These are phyloP conservation scores for Spheniscus humboldti DNA, from an alignment of 2,797 vertebrate genomes.

Conservation along the genomic window DNA sequence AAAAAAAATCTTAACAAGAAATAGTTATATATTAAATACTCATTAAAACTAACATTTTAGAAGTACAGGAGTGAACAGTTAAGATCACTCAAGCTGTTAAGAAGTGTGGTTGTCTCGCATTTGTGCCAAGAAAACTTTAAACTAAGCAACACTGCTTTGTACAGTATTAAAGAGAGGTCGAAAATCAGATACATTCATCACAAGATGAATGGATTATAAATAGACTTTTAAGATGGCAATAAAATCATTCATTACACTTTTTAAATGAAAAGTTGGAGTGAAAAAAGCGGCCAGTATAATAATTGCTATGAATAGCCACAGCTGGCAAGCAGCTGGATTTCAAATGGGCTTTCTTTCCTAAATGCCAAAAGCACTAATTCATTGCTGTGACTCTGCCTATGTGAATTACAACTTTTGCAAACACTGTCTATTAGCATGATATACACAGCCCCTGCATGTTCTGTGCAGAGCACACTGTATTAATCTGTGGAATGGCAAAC, in stretches of 20 bases:
- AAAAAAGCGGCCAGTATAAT: slow-evolving; percentile 11
- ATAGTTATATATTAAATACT: not conserved
- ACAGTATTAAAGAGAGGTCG: not conserved
- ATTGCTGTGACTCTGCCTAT: not conserved
- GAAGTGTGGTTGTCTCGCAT: not conserved
- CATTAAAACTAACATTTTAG: not conserved
- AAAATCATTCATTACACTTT: slow-evolving; percentile 47
- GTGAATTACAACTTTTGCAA: slow-evolving; percentile 42
- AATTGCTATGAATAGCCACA: slow-evolving; percentile 46
- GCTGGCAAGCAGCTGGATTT: slow-evolving; percentile 62
- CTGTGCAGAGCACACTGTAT: not conserved
- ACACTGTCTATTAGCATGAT: slow-evolving; percentile 31
- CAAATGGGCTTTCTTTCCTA: slow-evolving; percentile 22
- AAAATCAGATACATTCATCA: slow-evolving; percentile 25
- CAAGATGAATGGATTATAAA: slow-evolving; percentile 46
- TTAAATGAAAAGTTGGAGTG: slow-evolving; percentile 15
- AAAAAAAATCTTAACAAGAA: not conserved
- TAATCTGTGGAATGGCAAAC: not conserved
- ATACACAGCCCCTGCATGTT: not conserved
- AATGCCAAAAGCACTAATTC: slow-evolving; percentile 44
- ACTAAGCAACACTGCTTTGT: not conserved
- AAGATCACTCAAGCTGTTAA: slow-evolving; percentile 22
- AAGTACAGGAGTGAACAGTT: not conserved
- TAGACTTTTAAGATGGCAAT: slow-evolving; percentile 31
- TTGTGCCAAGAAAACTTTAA: slow-evolving; percentile 31